Base-by-base conservation (phyloP, 1,140 invertebrate species). In the Planococcus citri region DNA sequence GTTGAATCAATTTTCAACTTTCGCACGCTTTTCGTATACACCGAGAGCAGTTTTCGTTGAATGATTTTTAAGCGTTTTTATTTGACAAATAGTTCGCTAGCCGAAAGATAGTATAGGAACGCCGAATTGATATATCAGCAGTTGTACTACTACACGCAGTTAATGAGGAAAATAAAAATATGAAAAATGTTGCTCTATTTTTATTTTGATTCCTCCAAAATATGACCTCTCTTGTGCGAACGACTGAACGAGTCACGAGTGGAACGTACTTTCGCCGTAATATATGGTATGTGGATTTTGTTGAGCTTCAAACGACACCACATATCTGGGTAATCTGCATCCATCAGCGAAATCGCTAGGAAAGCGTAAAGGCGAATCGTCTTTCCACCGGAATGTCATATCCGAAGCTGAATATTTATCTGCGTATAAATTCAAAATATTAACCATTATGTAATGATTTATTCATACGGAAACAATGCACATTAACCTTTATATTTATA, bases 251-350 rank as follows among this genome's bases (percentile, higher is more conserved):
- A n/a, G n/a, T n/a, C n/a, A n/a, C n/a, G n/a, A n/a, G n/a, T n/a
- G n/a, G n/a, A 3, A 51, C 70, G 78, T 79, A 83, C 82, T 82
- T 81, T 84, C 82, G 76, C 82, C 82, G 78, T 83, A 84, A 77
- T 79, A 82, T 76, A 81, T 80, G 76, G 80, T 80, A 78, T 82
- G 82, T 76, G 79, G 79, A 76, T 79, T 79, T 76, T 82, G 80
- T 76, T 82, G 81, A 68, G 80, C 80, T 70, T 77, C 77, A 78
- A 84, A 84, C 67, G 80, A 80, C 73, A 84, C 82, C 41, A 84
- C 83, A 75, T 84, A 84, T 80, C 83, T 83, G 33, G 83, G 82
- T 22, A 84, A 79, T 9, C 83, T 78, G 70, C 76, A 78, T 73
- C 82, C 82, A 72, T 82, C 78, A 73, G 78, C 78, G 70, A 83